Base-by-base conservation (phyloP, 2,113 vertebrate species). In the Gopherus evgoodei region DNA sequence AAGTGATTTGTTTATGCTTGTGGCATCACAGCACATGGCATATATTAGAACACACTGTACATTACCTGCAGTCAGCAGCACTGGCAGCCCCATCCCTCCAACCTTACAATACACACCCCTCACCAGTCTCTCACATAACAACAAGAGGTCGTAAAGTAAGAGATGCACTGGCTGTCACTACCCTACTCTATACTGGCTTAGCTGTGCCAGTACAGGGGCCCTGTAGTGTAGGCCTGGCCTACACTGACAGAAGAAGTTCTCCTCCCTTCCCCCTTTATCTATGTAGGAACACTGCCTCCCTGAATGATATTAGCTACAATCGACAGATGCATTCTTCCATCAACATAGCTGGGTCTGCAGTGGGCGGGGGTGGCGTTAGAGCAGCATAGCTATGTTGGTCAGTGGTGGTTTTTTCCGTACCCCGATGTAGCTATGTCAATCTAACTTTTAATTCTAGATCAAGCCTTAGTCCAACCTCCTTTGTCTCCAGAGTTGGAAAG, bases 1-100 rank as follows among this genome's bases (percentile, higher is more conserved):
- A 44, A 56, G 94, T 91, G 54, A 76, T 93, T 90, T 93, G 78
- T 93, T 95, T 89, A 90, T 47, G 96, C 93, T 95, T 2, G 2
- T 89, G 89, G 92, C 93, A 96, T 69, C 83, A 83, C 81, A 17
- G 0, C n/a, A 31, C 8, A 19, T 27, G 44, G 53, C 38, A 83
- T 35, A n/a, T 49, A 4, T 24, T 29, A 84, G 21, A 59, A 31
- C 8, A 9, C 1, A 2, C 47, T 83, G 76, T 86, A 85, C 47
- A 90, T 92, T 90, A 93, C 52, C 83, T 86, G 59, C 69, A 62
- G 24, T 84, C 27, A 96, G 72, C 27, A 72, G 54, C 29, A 42
- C 0, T 6, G 62, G 65, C 87, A 88, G 49, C 11, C 2, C 52
- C 89, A 62, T 31, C 47, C 80, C 78, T 21, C 81, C 59, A 80